Evolutionary conservation across 2,797 vertebrate genomes (phyloP).

Genomic region (Manis crassicaudata): DNA sequence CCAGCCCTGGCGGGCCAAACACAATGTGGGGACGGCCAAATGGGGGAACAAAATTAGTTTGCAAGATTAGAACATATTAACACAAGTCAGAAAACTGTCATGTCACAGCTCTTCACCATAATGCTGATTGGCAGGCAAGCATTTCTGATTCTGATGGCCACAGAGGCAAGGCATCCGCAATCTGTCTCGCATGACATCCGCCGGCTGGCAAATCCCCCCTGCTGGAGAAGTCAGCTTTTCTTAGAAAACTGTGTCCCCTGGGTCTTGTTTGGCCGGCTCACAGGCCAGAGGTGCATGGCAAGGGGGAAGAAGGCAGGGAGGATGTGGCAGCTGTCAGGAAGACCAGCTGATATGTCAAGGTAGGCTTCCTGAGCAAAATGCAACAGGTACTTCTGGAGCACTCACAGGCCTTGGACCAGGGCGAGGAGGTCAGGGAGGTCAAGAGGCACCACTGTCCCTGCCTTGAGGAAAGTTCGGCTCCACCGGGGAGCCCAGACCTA

Average conservation of each 20-base stretch:
- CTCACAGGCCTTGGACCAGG: background rate
- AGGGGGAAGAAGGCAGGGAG: constrained; percentile 8
- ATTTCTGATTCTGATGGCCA: constrained; percentile 71
- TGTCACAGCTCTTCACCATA: constrained; percentile 76
- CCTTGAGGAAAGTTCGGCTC: background rate
- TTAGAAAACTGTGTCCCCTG: constrained; percentile 58
- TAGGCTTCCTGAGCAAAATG: background rate
- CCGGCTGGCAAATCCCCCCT: constrained; percentile 45
- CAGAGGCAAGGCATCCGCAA: constrained; percentile 38
- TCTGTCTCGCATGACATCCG: constrained; percentile 75
- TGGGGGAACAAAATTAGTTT: constrained; percentile 75
- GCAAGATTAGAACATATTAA: constrained; percentile 78
- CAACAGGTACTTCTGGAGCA: background rate
- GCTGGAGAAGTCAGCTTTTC: constrained; percentile 50
- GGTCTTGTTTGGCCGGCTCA: constrained; percentile 49
- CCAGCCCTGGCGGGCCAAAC: constrained; percentile 60
- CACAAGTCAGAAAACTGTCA: constrained; percentile 79
- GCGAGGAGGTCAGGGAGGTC: background rate
- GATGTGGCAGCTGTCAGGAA: background rate
- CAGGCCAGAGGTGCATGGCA: constrained; percentile 18
- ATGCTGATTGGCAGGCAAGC: constrained; percentile 81
- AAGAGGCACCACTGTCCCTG: background rate
- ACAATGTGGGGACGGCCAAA: constrained; percentile 67
- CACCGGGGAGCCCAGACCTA: background rate
- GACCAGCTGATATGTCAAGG: background rate